These are phyloP conservation scores for Meles meles DNA, from an alignment of 2,113 vertebrate species.

Conservation along the genomic window DNA sequence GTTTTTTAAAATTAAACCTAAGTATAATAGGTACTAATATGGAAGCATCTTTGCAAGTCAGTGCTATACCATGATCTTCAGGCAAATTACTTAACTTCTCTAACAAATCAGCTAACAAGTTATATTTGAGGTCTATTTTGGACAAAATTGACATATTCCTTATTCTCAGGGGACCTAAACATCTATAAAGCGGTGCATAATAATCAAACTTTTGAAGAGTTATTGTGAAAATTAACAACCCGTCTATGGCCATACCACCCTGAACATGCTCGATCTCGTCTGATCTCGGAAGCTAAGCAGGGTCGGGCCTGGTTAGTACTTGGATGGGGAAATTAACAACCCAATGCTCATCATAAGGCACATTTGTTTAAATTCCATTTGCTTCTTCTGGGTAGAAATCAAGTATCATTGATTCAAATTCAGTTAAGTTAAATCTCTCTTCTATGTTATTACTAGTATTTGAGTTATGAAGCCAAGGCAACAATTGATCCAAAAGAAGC, in stretches of 20 bases:
- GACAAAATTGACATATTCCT: background rate
- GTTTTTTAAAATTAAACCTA: background rate
- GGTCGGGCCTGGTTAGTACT: too few relatives aligned
- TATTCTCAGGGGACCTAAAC: background rate
- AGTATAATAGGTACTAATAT: background rate
- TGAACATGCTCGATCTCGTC: too few relatives aligned
- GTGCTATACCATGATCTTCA: background rate
- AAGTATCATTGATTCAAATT: background rate
- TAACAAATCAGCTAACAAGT: background rate
- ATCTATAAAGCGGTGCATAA: background rate
- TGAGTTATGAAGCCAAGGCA: background rate
- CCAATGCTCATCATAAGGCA: too few relatives aligned
- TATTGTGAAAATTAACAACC: background rate
- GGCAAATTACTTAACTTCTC: background rate
- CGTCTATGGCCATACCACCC: too few relatives aligned
- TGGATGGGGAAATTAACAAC: background rate
- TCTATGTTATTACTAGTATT: background rate
- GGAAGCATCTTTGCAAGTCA: background rate
- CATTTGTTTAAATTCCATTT: background rate
- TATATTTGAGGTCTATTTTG: background rate
- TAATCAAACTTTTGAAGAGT: background rate
- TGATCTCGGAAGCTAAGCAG: too few relatives aligned
- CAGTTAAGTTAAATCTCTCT: background rate
- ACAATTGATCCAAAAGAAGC: background rate
- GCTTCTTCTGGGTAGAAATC: background rate